Evolutionary conservation across 2,888 invertebrate species (phyloP), one percentile per base, ranked within the genome.

Genomic region (Drosophila anceps): DNA sequence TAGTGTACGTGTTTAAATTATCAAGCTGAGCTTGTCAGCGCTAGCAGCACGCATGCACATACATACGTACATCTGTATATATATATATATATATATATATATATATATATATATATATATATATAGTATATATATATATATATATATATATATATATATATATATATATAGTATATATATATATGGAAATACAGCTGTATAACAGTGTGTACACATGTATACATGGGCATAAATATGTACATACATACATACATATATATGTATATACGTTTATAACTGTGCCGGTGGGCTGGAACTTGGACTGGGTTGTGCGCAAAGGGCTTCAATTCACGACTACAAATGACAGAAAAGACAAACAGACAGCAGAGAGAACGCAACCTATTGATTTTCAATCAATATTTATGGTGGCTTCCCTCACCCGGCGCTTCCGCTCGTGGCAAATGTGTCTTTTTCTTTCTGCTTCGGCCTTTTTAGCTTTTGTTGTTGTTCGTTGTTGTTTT

Each of bases 381-480:
- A 85, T 85, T 87, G 84, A 85, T 85, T 85, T 85, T 89, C 88
- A 85, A 85, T 85, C 84, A 87, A 85, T 85, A 85, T 77, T 82
- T 77, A 73, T 72, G 64, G 81, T 73, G 64, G 77, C 76, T 66
- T 70, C 66, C 53, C 57, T 41, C 29, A 20, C 53, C 46, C 57
- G 24, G 41, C 15, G 43, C 20, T 57, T 57, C 57, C 31, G 57
- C 20, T 43, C 55, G 68, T 46, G 69, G n/a, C n/a, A n/a, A n/a
- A n/a, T n/a, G n/a, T 73, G 76, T 71, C 65, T 76, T 74, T 65
- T 60, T 62, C 53, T 54, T 63, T 33, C 46, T 69, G 53, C 64
- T 66, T 48, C 51, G 55, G 57, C 69, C 55, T 75, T 59, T 63
- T 64, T 51, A 61, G 59, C 46, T 53, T 53, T 48, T 64, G 18